Conservation (phyloP, 2,797 vertebrate species). For the Leptoclinus maculatus region DNA sequence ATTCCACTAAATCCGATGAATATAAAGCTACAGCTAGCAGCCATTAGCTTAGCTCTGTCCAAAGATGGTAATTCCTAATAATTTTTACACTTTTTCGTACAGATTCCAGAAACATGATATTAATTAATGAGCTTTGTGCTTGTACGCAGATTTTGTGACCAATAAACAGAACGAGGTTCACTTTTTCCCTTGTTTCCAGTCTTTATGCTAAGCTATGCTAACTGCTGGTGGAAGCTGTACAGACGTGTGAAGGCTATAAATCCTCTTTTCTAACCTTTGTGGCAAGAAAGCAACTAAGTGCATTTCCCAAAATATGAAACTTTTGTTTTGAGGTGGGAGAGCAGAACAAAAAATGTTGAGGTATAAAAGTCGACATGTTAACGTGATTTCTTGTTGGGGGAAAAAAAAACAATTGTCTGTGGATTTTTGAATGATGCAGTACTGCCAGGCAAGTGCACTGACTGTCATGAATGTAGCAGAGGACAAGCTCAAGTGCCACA, state of each 20-base stretch:
- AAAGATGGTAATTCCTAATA: background rate
- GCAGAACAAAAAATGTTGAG: background rate
- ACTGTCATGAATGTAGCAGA: constrained; percentile 75
- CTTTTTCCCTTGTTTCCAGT: background rate
- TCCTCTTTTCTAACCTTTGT: background rate
- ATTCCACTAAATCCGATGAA: background rate
- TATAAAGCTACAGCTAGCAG: background rate
- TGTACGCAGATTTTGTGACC: background rate
- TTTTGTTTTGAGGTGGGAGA: background rate
- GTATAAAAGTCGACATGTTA: background rate
- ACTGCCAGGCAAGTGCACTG: constrained; percentile 44
- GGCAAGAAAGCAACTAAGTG: background rate
- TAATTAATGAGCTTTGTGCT: background rate
- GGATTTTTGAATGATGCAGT: constrained; percentile 44
- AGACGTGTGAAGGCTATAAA: background rate
- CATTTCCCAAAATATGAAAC: constrained; percentile 4
- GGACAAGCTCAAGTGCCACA: constrained; percentile 73
- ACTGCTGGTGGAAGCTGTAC: background rate
- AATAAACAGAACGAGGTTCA: background rate
- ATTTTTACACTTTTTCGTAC: background rate
- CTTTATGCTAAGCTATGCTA: constrained; percentile 26
- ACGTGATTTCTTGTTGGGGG: background rate
- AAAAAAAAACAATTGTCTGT: constrained; percentile 25
- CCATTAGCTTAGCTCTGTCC: background rate
- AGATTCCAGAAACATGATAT: background rate